phyloP scores from a whole-genome alignment of 2,888 invertebrate genomes.

The Epinotia bilunana region DNA sequence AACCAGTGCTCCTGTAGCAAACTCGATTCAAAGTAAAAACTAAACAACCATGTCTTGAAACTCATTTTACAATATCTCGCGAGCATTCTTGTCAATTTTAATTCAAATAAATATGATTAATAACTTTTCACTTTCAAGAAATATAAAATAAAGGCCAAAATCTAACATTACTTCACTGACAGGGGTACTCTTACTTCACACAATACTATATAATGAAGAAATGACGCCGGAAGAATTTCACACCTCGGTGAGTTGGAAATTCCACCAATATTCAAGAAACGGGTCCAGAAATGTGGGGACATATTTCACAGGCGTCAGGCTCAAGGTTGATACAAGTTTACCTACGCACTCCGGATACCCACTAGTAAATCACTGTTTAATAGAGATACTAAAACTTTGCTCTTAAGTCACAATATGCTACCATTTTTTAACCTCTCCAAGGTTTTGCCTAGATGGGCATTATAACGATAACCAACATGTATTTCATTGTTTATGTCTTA shows the following conservation, averaged over 20 bases:
- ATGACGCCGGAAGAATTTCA: constrained; percentile 16
- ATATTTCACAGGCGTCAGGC: constrained; percentile 2
- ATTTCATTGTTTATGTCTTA: no score
- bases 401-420: no score
- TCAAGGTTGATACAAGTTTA: neutral
- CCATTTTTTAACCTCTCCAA: no score
- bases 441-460: no score
- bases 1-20: no score
- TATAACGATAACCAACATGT: no score
- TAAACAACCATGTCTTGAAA: no score
- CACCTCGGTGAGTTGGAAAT: neutral
- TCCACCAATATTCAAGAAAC: constrained; percentile 21
- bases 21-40: no score
- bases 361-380: neutral
- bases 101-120: neutral
- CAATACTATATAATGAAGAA: constrained; percentile 11
- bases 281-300: neutral
- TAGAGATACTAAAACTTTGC: no score
- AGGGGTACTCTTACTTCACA: neutral
- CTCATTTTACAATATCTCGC: no score
- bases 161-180: neutral
- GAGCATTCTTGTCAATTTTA: no score
- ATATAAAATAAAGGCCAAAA: neutral
- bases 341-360: neutral
- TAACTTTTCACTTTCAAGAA: neutral